Evolutionary conservation across 2,888 invertebrate species (phyloP), one percentile per base, ranked within the genome.

Genomic region (Epistrophe eligans): DNA sequence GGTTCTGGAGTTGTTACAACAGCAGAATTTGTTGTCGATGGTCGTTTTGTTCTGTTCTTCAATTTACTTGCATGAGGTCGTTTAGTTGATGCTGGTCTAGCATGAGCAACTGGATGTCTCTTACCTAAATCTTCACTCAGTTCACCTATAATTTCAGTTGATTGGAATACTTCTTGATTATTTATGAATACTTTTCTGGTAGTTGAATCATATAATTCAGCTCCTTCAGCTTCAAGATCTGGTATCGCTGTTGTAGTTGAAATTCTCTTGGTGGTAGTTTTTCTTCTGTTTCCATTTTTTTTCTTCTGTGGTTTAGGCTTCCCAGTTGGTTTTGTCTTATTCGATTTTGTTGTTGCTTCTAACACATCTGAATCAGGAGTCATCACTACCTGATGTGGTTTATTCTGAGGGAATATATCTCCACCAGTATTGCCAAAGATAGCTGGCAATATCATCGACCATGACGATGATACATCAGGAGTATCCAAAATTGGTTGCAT

Each of bases 371-470:
- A 91, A 58, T 93, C 93, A 5, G 93, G 93, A 2, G 92, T 93
- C 92, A 93, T 93, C 1, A 92, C 91, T 77, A 92, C 91, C 79
- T 91, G 93, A 71, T 91, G 92, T 2, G 91, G 92, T n/a, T 91
- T 91, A 62, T 94, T 95, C 89, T 95, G 94, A 0, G 95, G 94
- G 28, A 94, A 93, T 58, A 95, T 94, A 88, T 95, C 95, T 19
- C 94, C 94, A 9, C 95, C 95, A 9, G 95, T 95, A 74, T 96
- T 96, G 0, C 96, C 96, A 90, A 97, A 96, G 79, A 97, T 95
- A 0, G 96, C 96, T 1, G 97, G 97, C 62, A 97, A 93, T 85
- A 97, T 97, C 91, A 96, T 95, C 88, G 96, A 97, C 97, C 97
- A 97, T 0, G 96, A 95, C 66, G 96, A 95, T 0, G 95, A 95